Evolutionary conservation across 2,888 invertebrate genomes (phyloP), one percentile per base, ranked within the genome.

Genomic region (Tuta absoluta): DNA sequence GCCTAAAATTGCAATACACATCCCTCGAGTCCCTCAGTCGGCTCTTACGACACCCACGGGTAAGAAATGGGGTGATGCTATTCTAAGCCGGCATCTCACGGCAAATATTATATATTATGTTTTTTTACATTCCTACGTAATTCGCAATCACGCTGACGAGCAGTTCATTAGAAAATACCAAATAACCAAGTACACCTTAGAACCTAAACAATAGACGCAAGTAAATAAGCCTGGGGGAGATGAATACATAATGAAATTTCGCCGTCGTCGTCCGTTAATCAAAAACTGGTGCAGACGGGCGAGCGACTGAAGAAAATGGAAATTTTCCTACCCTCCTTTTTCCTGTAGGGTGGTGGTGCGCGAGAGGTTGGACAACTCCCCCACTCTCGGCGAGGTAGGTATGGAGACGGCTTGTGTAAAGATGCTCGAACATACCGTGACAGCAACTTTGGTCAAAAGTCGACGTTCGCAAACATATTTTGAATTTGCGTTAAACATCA

Each of bases 251-350:
- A 91, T 91, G 89, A 89, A 89, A 89, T 89, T 87, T 86, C 82
- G 81, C 87, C 83, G 83, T 81, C 74, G 81, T 80, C 85, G 89
- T 89, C 89, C 91, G 91, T 90, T 91, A 90, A 90, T 91, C 91
- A 90, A 90, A 91, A 89, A 90, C 84, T 90, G 88, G 87, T 88
- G 89, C 88, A 86, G 86, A 90, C 51, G 48, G 49, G 84, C 80
- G 78, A 84, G 75, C 78, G 88, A 87, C 90, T 89, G 82, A 90
- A 90, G 90, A 90, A 90, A 90, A 90, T 90, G 90, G 90, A 91
- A 91, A 91, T 91, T 91, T 91, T 90, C 88, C 91, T 82, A 83
- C 91, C 91, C 91, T 91, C 91, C 91, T 91, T 91, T 91, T 91
- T 91, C 91, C 91, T 91, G 91, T 90, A 85, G 81, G 79, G 79